Percentiles rank a stretch among this genome's conserved stretches.
Evolutionary conservation across 1,140 invertebrate genomes (phyloP).

Genomic region (Microplitis demolitor): DNA sequence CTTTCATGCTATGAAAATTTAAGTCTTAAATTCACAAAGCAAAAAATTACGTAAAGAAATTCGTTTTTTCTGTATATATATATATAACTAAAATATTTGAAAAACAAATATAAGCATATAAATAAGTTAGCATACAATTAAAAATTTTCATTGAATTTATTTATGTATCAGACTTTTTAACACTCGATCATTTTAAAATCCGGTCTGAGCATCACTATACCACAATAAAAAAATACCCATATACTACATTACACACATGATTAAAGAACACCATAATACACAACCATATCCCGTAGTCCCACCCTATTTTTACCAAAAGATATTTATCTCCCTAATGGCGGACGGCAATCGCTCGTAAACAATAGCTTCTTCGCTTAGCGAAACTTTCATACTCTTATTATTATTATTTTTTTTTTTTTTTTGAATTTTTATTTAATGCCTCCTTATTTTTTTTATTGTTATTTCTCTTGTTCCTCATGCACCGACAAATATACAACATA

Average conservation of each 20-base stretch:
- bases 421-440: neutral
- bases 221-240: neutral
- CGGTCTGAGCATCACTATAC: neutral
- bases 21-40: too few species aligned
- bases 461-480: neutral
- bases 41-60: too few species aligned
- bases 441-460: neutral
- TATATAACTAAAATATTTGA: too few species aligned
- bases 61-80: too few species aligned
- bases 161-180: too few species aligned
- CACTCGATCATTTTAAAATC: too few species aligned
- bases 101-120: too few species aligned
- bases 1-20: too few species aligned
- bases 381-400: slow-evolving; percentile 34
- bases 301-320: slow-evolving; percentile 31
- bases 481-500: neutral
- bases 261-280: neutral
- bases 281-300: slow-evolving; percentile 4
- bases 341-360: slow-evolving; percentile 33
- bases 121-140: too few species aligned
- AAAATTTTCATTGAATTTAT: too few species aligned
- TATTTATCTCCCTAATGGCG: slow-evolving; percentile 36
- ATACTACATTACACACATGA: too few species aligned
- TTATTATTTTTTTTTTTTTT: slow-evolving; percentile 17
- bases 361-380: slow-evolving; percentile 29